Conservation (phyloP, 2,113 vertebrate genomes). For the Balaeniceps rex region DNA sequence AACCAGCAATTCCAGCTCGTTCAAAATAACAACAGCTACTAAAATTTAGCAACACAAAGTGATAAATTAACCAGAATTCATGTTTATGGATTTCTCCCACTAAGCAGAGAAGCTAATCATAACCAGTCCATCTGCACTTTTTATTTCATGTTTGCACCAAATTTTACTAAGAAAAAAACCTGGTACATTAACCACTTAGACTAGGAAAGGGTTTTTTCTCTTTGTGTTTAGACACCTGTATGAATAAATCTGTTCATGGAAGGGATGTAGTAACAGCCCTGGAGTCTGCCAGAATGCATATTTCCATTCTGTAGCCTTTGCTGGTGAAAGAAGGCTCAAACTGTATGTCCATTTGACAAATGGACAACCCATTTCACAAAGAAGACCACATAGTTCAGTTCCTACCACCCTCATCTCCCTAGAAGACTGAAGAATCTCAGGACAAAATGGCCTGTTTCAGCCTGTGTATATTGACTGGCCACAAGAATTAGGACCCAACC, state of each 20-base stretch:
- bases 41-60: neutral
- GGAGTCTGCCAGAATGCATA: neutral
- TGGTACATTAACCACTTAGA: neutral
- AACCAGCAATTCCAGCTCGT: neutral
- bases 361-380: neutral
- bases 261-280: neutral
- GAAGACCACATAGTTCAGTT: neutral
- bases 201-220: neutral
- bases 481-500: neutral
- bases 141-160: neutral
- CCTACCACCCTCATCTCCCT: neutral
- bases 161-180: neutral
- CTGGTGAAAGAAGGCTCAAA: neutral
- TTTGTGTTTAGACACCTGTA: neutral
- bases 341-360: neutral
- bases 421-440: neutral
- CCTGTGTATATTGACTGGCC: neutral
- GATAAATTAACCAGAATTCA: neutral
- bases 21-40: neutral
- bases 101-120: neutral
- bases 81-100: neutral
- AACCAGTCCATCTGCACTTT: neutral
- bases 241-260: neutral
- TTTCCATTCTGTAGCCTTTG: neutral
- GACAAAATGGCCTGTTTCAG: neutral